phyloP scores from a whole-genome alignment of 2,113 vertebrate genomes.

The Thinocorus orbignyianus region DNA sequence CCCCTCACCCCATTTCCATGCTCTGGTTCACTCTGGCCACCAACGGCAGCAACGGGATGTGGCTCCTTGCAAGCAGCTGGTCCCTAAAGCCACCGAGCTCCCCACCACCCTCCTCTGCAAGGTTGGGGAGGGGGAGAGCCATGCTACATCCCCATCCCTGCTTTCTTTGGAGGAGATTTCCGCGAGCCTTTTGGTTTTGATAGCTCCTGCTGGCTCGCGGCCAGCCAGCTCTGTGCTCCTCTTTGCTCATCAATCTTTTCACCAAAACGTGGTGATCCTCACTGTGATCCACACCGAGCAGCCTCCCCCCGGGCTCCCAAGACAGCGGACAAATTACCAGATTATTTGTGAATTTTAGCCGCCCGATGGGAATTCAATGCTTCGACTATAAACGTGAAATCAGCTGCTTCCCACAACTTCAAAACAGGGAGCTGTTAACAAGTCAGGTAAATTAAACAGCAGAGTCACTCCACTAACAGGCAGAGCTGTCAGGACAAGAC shows the following conservation, averaged over 20 bases:
- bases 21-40: background rate
- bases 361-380: slow-evolving; percentile 48
- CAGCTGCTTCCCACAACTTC: slow-evolving; percentile 66
- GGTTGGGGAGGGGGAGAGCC: no score
- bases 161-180: slow-evolving; percentile 15
- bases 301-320: background rate
- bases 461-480: slow-evolving; percentile 67
- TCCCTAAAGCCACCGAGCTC: background rate
- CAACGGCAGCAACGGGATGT: fast-evolving
- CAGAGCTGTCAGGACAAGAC: slow-evolving; percentile 75
- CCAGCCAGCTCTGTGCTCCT: slow-evolving; percentile 11
- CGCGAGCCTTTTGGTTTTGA: background rate
- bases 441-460: slow-evolving; percentile 77
- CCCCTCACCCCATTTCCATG: background rate
- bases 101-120: background rate
- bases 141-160: background rate
- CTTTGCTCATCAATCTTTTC: slow-evolving; percentile 61
- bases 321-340: slow-evolving; percentile 63
- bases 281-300: slow-evolving; percentile 13
- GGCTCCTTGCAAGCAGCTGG: background rate
- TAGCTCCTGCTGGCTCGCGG: slow-evolving; percentile 6
- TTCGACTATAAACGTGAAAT: slow-evolving; percentile 64
- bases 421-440: slow-evolving; percentile 74
- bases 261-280: slow-evolving; percentile 39
- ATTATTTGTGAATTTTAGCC: slow-evolving; percentile 69